Base-by-base conservation (phyloP, 2,113 vertebrate species). In the Thunnus maccoyii region DNA sequence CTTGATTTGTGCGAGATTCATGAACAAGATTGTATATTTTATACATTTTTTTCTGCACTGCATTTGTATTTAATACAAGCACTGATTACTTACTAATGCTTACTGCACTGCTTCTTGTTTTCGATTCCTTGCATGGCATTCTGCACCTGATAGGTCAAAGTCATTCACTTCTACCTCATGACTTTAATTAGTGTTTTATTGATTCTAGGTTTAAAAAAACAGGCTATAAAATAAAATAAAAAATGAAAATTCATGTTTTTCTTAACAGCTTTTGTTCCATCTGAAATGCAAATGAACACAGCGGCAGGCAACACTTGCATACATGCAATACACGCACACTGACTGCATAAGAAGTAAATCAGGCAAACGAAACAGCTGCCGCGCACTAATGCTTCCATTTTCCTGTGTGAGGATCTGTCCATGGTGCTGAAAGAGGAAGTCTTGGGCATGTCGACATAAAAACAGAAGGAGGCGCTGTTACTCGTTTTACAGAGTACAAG, bases 381-480 rank as follows among this genome's bases (percentile, higher is more conserved):
- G 13, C 2, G 2, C 57, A 18, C 14, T 8, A 17, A 57, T 64
- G 57, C 22, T 9, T 12, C 13, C 30, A 6, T 36, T 20, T 70
- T 10, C 46, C 14, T 55, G 18, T 54, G 4, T 20, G 46, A 30
- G 56, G 69, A 75, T 56, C 84, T 92, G 70, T 88, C 82, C 68
- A 30, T 44, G 87, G 84, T 91, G 32, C 84, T 91, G 88, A 88
- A 84, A 82, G 1, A 20, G 20, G 16, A n/a, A 69, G 7, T 22
- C 13, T 48, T 8, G 15, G 16, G 6, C 18, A 65, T 58, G 7
- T 52, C 8, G 0, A 22, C 27, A 20, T 9, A 32, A 5, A 32
- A 71, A 84, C 93, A 91, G 83, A 77, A 30, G 89, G 89, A 60
- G 93, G 93, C 86, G 80, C 91, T 93, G 78, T 91, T 94, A 86